A percentile compares a stretch with the other conserved stretches of the same genome.
These are phyloP conservation scores for Cerastoderma edule DNA, from an alignment of 2,888 invertebrate genomes.

Conservation along the genomic window DNA sequence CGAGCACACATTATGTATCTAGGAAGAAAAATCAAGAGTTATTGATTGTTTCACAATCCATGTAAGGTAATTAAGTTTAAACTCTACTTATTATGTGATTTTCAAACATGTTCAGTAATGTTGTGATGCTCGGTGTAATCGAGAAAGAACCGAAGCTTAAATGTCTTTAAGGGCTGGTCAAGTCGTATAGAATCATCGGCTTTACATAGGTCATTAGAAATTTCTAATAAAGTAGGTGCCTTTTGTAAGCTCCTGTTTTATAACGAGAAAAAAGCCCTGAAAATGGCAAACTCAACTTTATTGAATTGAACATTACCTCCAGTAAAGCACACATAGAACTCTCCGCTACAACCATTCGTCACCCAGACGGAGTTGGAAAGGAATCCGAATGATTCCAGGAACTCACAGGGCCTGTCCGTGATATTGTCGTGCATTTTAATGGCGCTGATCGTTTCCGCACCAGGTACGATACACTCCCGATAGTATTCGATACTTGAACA, in stretches of 20 bases:
- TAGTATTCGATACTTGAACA: constrained; percentile 50
- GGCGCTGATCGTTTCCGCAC: constrained; percentile 30
- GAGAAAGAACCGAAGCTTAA: background rate
- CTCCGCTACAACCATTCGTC: constrained; percentile 50
- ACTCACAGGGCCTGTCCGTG: constrained; percentile 30
- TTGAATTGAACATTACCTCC: constrained; percentile 35
- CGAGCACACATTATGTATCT: too few species aligned
- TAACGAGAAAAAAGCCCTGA: background rate
- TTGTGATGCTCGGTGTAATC: background rate
- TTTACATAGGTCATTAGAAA: too few species aligned
- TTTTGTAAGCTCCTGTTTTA: too few species aligned
- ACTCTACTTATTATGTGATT: too few species aligned
- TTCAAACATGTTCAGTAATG: too few species aligned
- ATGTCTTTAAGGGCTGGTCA: background rate
- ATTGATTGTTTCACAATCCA: too few species aligned
- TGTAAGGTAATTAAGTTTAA: too few species aligned
- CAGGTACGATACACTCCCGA: constrained; percentile 50
- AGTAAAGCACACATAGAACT: constrained; percentile 54
- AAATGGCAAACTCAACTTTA: background rate
- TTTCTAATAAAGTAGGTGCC: too few species aligned
- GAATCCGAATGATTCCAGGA: constrained; percentile 49
- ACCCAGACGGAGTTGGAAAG: constrained; percentile 56
- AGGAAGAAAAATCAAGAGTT: too few species aligned
- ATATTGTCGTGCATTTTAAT: constrained; percentile 47
- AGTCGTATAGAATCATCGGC: background rate